phyloP scores from a whole-genome alignment of 2,113 vertebrate genomes.

The Camelus bactrianus region DNA sequence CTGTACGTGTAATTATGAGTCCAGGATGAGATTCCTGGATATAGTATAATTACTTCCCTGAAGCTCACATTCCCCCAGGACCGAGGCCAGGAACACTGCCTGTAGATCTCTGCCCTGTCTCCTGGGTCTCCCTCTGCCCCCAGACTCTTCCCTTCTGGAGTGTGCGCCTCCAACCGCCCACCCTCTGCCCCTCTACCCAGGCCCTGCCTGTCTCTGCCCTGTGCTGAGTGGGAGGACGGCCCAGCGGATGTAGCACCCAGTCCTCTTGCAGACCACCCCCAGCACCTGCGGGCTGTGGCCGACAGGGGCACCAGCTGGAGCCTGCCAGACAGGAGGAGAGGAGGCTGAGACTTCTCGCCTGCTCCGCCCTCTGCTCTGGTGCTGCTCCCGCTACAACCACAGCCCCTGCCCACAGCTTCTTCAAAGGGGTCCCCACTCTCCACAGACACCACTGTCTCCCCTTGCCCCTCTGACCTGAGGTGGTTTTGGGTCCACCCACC shows the following conservation, averaged over 20 bases:
- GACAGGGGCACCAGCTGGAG: no score
- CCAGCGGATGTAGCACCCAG: fast-evolving
- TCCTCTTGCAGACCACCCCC: neutral
- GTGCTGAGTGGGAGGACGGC: neutral
- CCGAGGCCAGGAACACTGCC: neutral
- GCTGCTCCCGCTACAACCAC: neutral
- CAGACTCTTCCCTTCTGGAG: neutral
- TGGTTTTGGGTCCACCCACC: neutral
- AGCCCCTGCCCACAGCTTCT: neutral
- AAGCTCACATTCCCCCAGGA: neutral
- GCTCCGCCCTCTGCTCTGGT: neutral
- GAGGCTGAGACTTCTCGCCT: neutral
- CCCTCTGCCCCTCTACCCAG: neutral
- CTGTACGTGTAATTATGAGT: conserved; percentile 64
- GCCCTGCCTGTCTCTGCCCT: neutral
- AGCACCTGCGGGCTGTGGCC: neutral
- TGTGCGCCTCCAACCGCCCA: no score
- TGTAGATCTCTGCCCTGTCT: neutral
- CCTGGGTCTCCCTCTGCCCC: neutral
- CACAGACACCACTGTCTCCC: neutral
- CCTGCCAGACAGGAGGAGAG: no score
- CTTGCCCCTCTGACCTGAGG: neutral
- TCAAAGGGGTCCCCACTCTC: fast-evolving
- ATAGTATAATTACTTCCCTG: conserved; percentile 61
- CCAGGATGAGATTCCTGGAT: conserved; percentile 66